Conservation (phyloP, 2,797 vertebrate species). For the Oreochromis grahami region DNA sequence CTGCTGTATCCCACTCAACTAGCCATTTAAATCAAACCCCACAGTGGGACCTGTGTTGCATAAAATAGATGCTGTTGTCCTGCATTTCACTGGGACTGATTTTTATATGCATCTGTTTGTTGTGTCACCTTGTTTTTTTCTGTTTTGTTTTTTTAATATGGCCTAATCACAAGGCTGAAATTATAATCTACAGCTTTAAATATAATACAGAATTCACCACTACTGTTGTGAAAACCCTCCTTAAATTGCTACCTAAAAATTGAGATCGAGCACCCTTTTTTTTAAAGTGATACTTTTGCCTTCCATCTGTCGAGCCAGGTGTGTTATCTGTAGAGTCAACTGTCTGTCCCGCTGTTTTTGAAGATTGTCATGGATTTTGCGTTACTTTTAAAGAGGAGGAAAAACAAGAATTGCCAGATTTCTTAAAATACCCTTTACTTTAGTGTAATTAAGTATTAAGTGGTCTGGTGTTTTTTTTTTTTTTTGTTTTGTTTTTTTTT, state of each 20-base stretch:
- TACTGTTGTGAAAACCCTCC: neutral
- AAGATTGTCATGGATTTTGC: neutral
- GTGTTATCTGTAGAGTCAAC: neutral
- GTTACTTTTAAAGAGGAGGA: neutral
- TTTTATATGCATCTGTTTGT: neutral
- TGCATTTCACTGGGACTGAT: neutral
- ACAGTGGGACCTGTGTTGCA: neutral
- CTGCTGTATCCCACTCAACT: neutral
- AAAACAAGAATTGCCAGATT: neutral
- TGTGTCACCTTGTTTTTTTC: neutral
- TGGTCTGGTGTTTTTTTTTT: neutral
- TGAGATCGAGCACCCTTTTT: neutral
- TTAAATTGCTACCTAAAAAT: neutral
- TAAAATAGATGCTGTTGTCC: neutral
- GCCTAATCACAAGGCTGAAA: neutral
- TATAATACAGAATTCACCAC: neutral
- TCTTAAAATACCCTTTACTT: neutral
- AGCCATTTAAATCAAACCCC: neutral
- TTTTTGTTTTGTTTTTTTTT: neutral
- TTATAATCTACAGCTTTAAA: neutral
- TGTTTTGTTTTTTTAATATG: neutral
- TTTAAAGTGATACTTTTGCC: neutral
- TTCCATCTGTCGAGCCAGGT: neutral
- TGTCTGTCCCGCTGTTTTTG: neutral
- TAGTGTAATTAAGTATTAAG: neutral